Base-by-base conservation (phyloP, 53 echinoderm and acorn worm species). In the Patiria pectinifera region DNA sequence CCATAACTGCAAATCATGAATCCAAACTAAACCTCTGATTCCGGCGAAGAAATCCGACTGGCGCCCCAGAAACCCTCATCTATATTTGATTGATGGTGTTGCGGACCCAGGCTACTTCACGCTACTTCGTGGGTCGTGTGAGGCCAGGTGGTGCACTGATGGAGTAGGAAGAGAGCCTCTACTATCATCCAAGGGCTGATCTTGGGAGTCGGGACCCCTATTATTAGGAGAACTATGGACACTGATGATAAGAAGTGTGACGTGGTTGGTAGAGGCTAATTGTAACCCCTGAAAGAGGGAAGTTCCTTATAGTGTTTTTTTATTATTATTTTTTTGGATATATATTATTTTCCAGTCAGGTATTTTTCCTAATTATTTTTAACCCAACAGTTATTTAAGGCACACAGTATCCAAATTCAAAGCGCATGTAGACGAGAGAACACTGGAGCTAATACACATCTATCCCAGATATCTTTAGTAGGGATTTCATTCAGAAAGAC, bases 131-230 rank as follows among this genome's bases (percentile, higher is more conserved):
- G 69, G 63, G 45, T 66, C 66, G 69, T 45, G 45, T 44, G 63
- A 85, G 25, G 69, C 44, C 85, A 85, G 85, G 69, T 85, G 85
- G 69, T 60, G 44, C 66, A 44, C 66, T 69, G 69, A 85, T 59
- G 21, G 15, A 44, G 45, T 69, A n/a, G 45, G 35, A 18, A 11
- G 62, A 44, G 85, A 85, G 69, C 85, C 69, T 21, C 18, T 10
- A 10, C 62, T 43, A 85, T 66, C 63, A 19, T 62, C 83, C 61
- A 4, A 45, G 43, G 62, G 8, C 85, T 85, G 60, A 69, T 70
- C 85, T 61, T 60, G 59, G 35, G 1, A 35, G 35, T 35, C 35
- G 35, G 25, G 59, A 62, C 48, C 14, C 59, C 25, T 60, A 62
- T 59, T 59, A 83, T 59, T 11, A 15, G 1, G 59, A 22, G 5